Evolutionary conservation across 2,113 vertebrate species (phyloP), one percentile per base, ranked within the genome.

Genomic region (Aramus guarauna): DNA sequence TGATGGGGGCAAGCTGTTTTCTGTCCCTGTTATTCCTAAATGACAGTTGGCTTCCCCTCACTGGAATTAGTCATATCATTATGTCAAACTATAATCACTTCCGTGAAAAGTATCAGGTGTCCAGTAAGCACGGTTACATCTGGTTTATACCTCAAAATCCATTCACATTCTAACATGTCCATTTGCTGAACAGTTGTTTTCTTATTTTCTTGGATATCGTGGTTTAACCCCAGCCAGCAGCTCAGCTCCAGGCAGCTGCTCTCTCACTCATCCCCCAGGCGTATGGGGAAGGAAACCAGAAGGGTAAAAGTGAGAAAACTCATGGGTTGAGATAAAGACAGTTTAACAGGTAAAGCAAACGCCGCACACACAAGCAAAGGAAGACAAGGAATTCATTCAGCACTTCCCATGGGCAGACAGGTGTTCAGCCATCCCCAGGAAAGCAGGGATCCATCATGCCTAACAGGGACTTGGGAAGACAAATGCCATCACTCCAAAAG

Each of bases 401-500:
- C 52, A 29, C 26, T 53, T 14, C 52, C 52, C 27, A 53, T 9
- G 27, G 50, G 26, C 52, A 53, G 26, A 26, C 27, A 16, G 52
- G 52, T 3, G 26, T 53, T 53, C 15, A 29, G 26, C 52, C 52
- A 53, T 16, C 52, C 52, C 52, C 27, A 29, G 52, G 15, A 15
- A 17, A 53, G 23, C 16, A 1, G 5, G 58, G 29, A 5, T 66
- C 7, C 16, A 43, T 34, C 32, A 3, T 0, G 0, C 1, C 0
- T 14, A 9, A 29, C 0, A 1, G 5, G 45, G 11, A 19, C 20
- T 36, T 48, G 62, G 52, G 62, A 80, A 58, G 72, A 27, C n/a
- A 83, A 85, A 15, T 0, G 0, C 5, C 43, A 3, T 9, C 1
- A 59, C n/a, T 85, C 37, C 7, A 0, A 19, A 32, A 0, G 0